Evolutionary conservation across 2,888 invertebrate species (phyloP).

Genomic region (Drosophila dives): DNA sequence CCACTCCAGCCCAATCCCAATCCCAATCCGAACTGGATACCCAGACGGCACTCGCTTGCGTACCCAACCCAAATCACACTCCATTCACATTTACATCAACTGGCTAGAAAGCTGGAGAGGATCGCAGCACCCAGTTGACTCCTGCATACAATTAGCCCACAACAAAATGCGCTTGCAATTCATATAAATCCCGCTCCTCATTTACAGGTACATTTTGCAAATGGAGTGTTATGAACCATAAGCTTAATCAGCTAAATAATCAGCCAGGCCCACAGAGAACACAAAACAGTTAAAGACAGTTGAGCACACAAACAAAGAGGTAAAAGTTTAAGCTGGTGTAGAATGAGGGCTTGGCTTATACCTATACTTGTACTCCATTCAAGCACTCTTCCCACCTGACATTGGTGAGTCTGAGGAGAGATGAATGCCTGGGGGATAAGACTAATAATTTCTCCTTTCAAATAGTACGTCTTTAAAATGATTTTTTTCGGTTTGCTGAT

Average conservation of each 20-base stretch:
- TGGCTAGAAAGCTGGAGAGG: constrained; percentile 17
- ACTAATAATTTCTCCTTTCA: constrained; percentile 7
- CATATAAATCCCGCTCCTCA: constrained; percentile 64
- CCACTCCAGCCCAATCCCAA: background rate
- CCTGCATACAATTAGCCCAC: constrained; percentile 79
- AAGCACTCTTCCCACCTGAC: constrained; percentile 33
- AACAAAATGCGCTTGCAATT: constrained; percentile 67
- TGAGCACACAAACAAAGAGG: constrained; percentile 16
- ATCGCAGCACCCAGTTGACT: constrained; percentile 31
- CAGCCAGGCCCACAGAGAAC: constrained; percentile 42
- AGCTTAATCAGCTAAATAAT: constrained; percentile 72
- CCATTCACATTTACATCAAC: constrained; percentile 61
- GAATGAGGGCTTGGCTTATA: constrained; percentile 35
- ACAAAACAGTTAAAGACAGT: constrained; percentile 18
- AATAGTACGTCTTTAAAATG: constrained; percentile 7
- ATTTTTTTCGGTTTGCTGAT: background rate
- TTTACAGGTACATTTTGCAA: constrained; percentile 50
- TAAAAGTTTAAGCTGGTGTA: background rate
- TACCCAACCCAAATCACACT: constrained; percentile 55
- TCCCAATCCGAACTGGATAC: constrained; percentile 31
- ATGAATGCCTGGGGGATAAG: constrained; percentile 15
- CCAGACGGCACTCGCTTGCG: constrained; percentile 32
- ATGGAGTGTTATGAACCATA: constrained; percentile 71
- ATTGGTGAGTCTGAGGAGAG: constrained; percentile 21
- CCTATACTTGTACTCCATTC: constrained; percentile 18